phyloP scores from a whole-genome alignment of 1,140 invertebrate species.

The Gonioctena quinquepunctata region DNA sequence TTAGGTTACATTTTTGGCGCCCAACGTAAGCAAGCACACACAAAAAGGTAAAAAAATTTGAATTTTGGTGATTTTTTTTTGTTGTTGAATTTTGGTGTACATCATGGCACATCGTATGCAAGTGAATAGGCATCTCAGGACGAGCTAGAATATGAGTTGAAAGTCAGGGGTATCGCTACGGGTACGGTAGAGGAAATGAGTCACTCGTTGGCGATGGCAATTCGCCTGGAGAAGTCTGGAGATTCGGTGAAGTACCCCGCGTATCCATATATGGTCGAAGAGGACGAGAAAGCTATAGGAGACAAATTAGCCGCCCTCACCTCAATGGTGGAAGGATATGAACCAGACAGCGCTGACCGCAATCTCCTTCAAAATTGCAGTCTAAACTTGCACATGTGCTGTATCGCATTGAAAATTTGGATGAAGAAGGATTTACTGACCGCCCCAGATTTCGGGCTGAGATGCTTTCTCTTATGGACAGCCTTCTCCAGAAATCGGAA shows the following conservation, averaged over 20 bases:
- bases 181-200: no score
- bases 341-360: background rate
- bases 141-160: no score
- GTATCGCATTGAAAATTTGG: background rate
- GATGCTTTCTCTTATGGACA: background rate
- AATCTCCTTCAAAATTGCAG: background rate
- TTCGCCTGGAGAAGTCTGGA: no score
- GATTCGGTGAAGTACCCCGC: no score
- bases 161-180: no score
- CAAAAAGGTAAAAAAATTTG: no score
- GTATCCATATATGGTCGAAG: no score
- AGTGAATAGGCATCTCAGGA: no score
- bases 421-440: background rate
- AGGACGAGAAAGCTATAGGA: background rate
- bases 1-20: no score
- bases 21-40: no score
- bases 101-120: no score
- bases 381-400: background rate
- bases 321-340: background rate
- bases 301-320: background rate
- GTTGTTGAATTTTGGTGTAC: background rate
- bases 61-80: conserved; percentile 20
- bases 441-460: background rate
- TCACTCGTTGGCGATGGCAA: no score
- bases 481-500: background rate